Evolutionary conservation across 2,888 invertebrate genomes (phyloP).

Genomic region (Tipula unca): DNA sequence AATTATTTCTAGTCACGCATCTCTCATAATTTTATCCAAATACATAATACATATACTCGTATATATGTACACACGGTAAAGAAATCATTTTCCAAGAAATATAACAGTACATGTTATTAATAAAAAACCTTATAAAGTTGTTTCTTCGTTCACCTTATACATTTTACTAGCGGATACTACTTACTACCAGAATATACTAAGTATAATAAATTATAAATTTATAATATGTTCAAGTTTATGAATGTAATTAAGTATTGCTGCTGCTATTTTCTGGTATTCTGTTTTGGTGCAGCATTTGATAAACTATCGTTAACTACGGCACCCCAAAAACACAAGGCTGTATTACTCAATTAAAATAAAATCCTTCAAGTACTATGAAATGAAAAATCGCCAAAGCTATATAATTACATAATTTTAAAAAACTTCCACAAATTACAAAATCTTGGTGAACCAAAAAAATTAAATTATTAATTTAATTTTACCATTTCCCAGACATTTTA

Average conservation of each 20-base stretch:
- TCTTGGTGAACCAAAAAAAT: too few species aligned
- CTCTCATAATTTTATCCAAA: background rate
- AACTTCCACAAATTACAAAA: too few species aligned
- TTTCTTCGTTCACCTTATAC: background rate
- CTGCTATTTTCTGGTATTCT: background rate
- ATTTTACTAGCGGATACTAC: background rate
- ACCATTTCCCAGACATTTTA: too few species aligned
- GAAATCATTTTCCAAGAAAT: background rate
- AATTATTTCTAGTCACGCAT: slow-evolving; percentile 8
- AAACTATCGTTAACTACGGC: too few species aligned
- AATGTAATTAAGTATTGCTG: background rate
- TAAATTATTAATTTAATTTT: too few species aligned
- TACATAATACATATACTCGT: background rate
- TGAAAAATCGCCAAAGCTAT: too few species aligned
- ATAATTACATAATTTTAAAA: too few species aligned
- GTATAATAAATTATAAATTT: background rate
- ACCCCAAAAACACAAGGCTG: too few species aligned
- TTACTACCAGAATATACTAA: background rate
- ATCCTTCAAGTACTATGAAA: too few species aligned
- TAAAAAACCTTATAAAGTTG: background rate
- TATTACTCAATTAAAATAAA: too few species aligned
- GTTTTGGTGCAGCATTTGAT: background rate
- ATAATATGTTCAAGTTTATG: background rate
- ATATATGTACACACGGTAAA: background rate
- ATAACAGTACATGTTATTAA: background rate